These are phyloP conservation scores for Phalloptychus januarius DNA, from an alignment of 2,797 vertebrate genomes.

Conservation along the genomic window DNA sequence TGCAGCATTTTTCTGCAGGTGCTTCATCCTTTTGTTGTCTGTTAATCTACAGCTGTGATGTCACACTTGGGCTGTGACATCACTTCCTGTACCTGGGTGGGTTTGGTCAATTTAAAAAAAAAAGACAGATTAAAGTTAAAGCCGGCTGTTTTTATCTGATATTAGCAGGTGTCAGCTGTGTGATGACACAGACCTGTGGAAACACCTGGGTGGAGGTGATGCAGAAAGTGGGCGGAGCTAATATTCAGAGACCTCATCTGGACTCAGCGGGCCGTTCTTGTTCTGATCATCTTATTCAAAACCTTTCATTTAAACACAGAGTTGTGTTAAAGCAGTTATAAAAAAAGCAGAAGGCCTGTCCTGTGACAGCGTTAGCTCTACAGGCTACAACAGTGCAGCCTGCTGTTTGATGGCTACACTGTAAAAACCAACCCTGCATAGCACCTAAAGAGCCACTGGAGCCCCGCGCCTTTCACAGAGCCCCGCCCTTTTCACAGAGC, in stretches of 20 bases:
- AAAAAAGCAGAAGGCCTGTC: neutral
- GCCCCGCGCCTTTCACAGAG: conserved; percentile 82
- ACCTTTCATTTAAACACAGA: conserved; percentile 7
- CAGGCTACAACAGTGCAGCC: too few relatives aligned
- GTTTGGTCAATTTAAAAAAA: conserved; percentile 8
- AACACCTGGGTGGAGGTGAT: neutral
- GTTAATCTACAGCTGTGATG: conserved; percentile 18
- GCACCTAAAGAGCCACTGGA: conserved; percentile 25
- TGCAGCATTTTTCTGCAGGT: conserved; percentile 15
- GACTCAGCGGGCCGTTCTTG: neutral
- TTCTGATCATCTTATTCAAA: neutral
- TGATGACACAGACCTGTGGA: neutral
- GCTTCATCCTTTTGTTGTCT: conserved; percentile 29
- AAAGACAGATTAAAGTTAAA: neutral
- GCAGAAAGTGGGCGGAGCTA: neutral
- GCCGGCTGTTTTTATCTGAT: neutral
- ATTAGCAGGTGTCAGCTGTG: neutral
- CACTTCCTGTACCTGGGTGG: conserved; percentile 18
- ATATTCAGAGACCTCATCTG: neutral
- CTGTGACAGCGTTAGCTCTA: conserved; percentile 65
- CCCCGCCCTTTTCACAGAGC: conserved; percentile 3
- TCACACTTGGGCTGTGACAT: conserved; percentile 21
- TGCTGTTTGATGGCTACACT: conserved; percentile 85
- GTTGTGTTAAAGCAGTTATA: conserved; percentile 1
- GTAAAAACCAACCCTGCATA: conserved; percentile 88